These are phyloP conservation scores for Amphipoea lucens DNA, from an alignment of 2,888 invertebrate species.

Conservation along the genomic window DNA sequence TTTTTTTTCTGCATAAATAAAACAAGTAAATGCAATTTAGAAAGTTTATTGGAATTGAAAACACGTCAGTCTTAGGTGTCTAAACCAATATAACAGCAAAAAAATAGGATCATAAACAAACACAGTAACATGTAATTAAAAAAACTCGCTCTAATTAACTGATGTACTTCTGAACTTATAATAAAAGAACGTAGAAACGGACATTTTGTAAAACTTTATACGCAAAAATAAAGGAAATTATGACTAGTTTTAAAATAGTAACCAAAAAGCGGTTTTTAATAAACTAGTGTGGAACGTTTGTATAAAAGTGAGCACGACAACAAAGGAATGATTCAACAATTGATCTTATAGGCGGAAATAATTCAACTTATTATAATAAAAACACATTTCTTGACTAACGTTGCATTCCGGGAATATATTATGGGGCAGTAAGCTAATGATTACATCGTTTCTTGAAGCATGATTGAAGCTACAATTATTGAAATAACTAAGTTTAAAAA, in stretches of 20 bases:
- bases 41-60: conserved; percentile 62
- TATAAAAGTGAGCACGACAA: conserved; percentile 40
- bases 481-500: neutral
- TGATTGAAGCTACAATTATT: conserved; percentile 9
- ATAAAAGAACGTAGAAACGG: conserved; percentile 8
- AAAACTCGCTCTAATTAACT: conserved; percentile 1
- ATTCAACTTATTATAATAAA: conserved; percentile 46
- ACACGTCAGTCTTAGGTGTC: conserved; percentile 61
- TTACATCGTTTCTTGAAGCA: conserved; percentile 22
- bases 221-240: conserved; percentile 17
- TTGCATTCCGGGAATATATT: conserved; percentile 2
- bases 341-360: conserved; percentile 65
- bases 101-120: conserved; percentile 16
- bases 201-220: neutral
- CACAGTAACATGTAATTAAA: conserved; percentile 27
- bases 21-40: conserved; percentile 38
- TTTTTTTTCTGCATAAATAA: conserved; percentile 12
- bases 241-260: conserved; percentile 43
- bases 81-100: conserved; percentile 43
- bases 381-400: conserved; percentile 29
- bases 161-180: conserved; percentile 53
- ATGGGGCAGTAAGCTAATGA: conserved; percentile 9
- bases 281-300: conserved; percentile 16
- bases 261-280: conserved; percentile 45
- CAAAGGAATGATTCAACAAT: conserved; percentile 63